A percentile compares a stretch with the other conserved stretches of the same genome.
Conservation (phyloP, 92 coral and sea anemone genomes). For the Phymanthus crucifer region DNA sequence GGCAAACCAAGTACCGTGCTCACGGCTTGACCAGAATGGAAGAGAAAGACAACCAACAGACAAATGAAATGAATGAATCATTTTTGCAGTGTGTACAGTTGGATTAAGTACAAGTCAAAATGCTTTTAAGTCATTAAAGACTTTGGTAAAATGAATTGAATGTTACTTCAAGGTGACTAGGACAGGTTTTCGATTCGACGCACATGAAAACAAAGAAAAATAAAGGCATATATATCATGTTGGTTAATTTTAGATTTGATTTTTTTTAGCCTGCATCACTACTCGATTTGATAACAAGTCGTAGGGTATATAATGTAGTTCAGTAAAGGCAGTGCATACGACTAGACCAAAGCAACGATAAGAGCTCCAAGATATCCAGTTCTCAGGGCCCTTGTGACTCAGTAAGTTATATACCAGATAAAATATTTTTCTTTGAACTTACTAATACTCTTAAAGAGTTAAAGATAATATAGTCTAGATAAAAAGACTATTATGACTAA, state of each 20-base stretch:
- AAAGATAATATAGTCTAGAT: neutral
- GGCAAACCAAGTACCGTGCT: neutral
- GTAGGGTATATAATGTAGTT: neutral
- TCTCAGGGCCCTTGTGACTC: neutral
- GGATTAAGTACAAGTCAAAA: constrained; percentile 6
- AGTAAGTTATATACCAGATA: constrained; percentile 1
- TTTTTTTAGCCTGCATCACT: neutral
- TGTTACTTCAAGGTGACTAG: neutral
- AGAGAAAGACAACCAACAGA: neutral
- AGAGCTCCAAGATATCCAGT: neutral
- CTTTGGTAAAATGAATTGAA: neutral
- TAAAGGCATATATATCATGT: neutral
- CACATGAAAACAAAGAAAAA: neutral
- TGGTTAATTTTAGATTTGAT: neutral
- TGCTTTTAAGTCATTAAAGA: constrained; percentile 4
- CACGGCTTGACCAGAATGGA: neutral
- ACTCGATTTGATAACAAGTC: neutral
- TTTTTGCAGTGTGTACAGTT: neutral
- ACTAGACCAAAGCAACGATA: neutral
- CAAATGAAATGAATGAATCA: neutral
- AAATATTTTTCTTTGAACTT: neutral
- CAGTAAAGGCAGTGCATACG: neutral
- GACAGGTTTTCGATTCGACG: neutral
- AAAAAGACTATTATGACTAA: neutral
- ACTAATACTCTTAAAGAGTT: neutral